Conservation (phyloP, 2,888 invertebrate species). For the Ophion ellenae region DNA sequence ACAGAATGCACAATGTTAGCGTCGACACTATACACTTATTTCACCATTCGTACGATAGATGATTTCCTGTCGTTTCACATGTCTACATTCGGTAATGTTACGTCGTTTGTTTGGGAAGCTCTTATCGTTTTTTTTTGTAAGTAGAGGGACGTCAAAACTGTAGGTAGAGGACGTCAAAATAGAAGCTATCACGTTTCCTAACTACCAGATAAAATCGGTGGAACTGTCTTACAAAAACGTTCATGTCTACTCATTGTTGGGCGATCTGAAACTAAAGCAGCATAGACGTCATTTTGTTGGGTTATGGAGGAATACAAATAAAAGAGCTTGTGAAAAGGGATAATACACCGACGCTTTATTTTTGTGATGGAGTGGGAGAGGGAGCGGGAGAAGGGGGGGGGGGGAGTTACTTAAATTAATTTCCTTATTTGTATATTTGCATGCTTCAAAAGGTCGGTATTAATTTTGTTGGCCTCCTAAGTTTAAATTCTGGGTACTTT, state of each 20-base stretch:
- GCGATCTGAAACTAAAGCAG: constrained; percentile 13
- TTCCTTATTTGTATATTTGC: background rate
- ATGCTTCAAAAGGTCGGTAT: no score
- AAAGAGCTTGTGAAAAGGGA: background rate
- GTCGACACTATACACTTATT: background rate
- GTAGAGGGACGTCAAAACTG: no score
- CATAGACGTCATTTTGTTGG: constrained; percentile 8
- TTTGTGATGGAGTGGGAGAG: no score
- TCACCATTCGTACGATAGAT: background rate
- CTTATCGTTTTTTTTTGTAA: constrained; percentile 25
- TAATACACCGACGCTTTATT: background rate
- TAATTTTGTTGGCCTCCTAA: no score
- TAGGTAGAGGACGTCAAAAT: no score
- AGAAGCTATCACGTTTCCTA: constrained; percentile 30
- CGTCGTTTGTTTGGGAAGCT: constrained; percentile 2
- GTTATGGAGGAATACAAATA: background rate
- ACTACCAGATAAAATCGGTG: constrained; percentile 17
- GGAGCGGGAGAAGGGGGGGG: background rate
- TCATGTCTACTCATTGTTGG: constrained; percentile 8
- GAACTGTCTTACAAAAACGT: constrained; percentile 23
- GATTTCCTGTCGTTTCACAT: background rate
- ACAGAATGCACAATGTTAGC: no score
- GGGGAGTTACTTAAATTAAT: background rate
- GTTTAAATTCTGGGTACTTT: no score
- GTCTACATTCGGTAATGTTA: constrained; percentile 13